Percentiles rank a stretch among this genome's conserved stretches.
Evolutionary conservation across 2,797 vertebrate species (phyloP).

Genomic region (Podarcis lilfordi): DNA sequence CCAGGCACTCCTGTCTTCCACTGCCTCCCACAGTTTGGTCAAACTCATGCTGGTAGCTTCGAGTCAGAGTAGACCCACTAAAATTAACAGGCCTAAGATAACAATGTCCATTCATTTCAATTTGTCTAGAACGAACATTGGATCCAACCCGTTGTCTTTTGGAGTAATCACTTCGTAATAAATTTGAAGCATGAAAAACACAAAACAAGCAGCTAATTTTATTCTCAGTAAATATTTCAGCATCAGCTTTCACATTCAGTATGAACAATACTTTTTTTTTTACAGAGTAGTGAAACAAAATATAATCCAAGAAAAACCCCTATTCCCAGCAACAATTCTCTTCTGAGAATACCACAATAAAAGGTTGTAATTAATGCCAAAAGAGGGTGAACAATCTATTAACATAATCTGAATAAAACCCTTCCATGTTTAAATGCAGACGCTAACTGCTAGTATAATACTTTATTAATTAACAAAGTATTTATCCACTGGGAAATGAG

Average conservation of each 20-base stretch:
- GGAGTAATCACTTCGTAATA: constrained; percentile 25
- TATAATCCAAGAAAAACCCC: constrained; percentile 69
- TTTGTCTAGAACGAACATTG: background rate
- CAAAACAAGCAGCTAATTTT: constrained; percentile 4
- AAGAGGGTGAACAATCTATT: constrained; percentile 78
- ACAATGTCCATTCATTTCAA: no score
- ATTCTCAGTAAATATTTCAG: constrained; percentile 30
- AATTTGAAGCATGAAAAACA: constrained; percentile 16
- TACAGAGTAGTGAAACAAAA: constrained; percentile 66
- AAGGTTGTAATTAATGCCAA: constrained; percentile 80
- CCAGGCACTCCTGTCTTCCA: no score
- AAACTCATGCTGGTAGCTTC: no score
- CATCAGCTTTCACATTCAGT: background rate
- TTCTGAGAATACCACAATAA: constrained; percentile 65
- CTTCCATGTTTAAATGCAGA: constrained; percentile 77
- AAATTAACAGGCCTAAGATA: no score
- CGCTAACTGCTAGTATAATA: constrained; percentile 79
- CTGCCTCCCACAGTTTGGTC: no score
- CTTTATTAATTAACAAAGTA: constrained; percentile 84
- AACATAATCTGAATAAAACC: constrained; percentile 83
- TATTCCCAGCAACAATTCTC: constrained; percentile 69
- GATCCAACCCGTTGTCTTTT: background rate
- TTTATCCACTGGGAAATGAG: constrained; percentile 82
- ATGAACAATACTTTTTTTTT: constrained; percentile 58
- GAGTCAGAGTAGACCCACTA: no score